A percentile compares a stretch with the other conserved stretches of the same genome.
Evolutionary conservation across 2,888 invertebrate genomes (phyloP).

Genomic region (Oligia fasciuncula): DNA sequence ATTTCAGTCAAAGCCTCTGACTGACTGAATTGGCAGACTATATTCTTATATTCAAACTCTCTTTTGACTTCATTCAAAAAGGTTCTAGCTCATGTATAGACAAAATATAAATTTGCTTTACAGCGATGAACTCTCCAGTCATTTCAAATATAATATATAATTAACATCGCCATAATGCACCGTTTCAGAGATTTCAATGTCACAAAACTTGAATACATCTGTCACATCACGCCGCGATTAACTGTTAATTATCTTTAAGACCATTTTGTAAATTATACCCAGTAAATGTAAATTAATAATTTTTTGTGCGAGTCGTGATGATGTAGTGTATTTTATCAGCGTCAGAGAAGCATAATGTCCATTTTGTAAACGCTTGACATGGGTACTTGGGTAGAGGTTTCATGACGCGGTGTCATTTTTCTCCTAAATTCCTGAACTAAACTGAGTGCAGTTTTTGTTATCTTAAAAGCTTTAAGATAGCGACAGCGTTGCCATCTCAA

Average conservation of each 20-base stretch:
- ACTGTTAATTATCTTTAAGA: constrained; percentile 38
- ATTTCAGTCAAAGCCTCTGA: neutral
- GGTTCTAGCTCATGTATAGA: too few relatives aligned
- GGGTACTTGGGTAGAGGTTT: constrained; percentile 1
- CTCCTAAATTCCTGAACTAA: constrained; percentile 16
- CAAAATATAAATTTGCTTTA: neutral
- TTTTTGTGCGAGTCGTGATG: constrained; percentile 12
- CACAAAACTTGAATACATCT: constrained; percentile 21
- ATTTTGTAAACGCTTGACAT: constrained; percentile 31
- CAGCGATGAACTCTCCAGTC: neutral
- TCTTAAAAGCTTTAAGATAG: constrained; percentile 8
- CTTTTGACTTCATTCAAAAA: neutral
- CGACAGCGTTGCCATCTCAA: neutral
- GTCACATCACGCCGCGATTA: constrained; percentile 31
- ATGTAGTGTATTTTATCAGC: constrained; percentile 18
- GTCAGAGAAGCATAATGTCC: neutral
- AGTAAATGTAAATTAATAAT: constrained; percentile 17
- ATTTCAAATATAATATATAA: neutral
- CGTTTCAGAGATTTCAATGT: constrained; percentile 29
- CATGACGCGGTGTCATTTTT: constrained; percentile 7
- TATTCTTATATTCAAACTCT: neutral
- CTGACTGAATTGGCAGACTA: neutral
- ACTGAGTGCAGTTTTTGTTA: neutral
- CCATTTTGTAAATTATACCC: constrained; percentile 5
- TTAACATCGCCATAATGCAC: neutral